Conservation (phyloP, 2,797 vertebrate species). For the Eurystomus glaucurus region DNA sequence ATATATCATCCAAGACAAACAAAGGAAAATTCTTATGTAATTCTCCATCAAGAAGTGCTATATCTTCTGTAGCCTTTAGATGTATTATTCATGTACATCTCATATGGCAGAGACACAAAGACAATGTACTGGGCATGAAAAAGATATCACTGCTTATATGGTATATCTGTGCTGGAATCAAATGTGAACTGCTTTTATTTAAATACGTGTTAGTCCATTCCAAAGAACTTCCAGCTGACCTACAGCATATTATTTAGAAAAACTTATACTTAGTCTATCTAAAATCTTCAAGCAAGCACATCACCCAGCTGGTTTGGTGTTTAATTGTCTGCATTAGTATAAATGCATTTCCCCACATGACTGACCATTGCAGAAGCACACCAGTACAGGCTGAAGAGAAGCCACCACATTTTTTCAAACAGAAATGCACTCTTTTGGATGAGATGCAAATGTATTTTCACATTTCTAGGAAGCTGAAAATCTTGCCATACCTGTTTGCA, state of each 20-base stretch:
- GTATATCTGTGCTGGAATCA: not conserved
- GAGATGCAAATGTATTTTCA: not conserved
- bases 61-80: not conserved
- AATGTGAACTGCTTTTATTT: not conserved
- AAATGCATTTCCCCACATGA: not conserved
- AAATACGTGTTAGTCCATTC: not conserved
- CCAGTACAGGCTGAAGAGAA: not conserved
- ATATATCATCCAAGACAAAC: not conserved
- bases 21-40: slow-evolving; percentile 11
- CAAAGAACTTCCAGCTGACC: not conserved
- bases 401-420: not conserved
- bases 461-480: not conserved
- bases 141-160: not conserved
- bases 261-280: not conserved
- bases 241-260: not conserved
- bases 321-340: not conserved
- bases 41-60: not conserved
- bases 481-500: not conserved
- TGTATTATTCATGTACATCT: not conserved
- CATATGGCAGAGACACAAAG: not conserved
- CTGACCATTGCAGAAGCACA: not conserved
- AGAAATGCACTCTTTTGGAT: not conserved
- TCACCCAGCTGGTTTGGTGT: not conserved
- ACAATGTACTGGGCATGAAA: not conserved
- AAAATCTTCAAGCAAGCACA: not conserved